Evolutionary conservation across 2,797 vertebrate genomes (phyloP).

Genomic region (Ptychadena robeensis): DNA sequence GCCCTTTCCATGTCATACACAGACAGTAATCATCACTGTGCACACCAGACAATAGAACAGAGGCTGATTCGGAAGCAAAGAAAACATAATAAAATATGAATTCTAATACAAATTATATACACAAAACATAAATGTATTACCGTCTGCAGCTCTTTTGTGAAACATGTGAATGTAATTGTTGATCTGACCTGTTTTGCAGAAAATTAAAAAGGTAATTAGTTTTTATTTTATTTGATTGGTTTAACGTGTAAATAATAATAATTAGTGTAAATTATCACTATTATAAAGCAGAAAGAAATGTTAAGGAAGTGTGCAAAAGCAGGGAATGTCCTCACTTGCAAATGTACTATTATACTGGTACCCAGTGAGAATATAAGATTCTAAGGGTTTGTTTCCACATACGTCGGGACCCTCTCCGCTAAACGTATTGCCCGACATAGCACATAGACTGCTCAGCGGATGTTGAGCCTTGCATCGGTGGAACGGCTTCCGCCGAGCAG

Average conservation of each 20-base stretch:
- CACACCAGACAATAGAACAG: not conserved
- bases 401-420: too few relatives aligned
- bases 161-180: conserved; percentile 36
- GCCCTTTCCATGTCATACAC: not conserved
- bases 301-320: too few relatives aligned
- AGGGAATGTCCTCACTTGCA: too few relatives aligned
- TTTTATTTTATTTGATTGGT: not conserved
- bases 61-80: not conserved
- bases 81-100: not conserved
- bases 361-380: too few relatives aligned
- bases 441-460: too few relatives aligned
- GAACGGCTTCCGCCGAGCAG: too few relatives aligned
- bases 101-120: conserved; percentile 9
- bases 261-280: not conserved
- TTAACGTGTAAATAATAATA: not conserved
- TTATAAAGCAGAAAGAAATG: not conserved
- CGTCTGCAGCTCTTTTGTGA: conserved; percentile 24
- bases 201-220: conserved; percentile 36
- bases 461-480: too few relatives aligned
- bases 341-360: too few relatives aligned
- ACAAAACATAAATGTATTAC: conserved; percentile 11
- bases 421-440: too few relatives aligned
- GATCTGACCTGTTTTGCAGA: conserved; percentile 39
- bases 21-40: not conserved
- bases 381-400: too few relatives aligned